Evolutionary conservation across 2,888 invertebrate genomes (phyloP).

Genomic region (Ecliptopera silaceata): DNA sequence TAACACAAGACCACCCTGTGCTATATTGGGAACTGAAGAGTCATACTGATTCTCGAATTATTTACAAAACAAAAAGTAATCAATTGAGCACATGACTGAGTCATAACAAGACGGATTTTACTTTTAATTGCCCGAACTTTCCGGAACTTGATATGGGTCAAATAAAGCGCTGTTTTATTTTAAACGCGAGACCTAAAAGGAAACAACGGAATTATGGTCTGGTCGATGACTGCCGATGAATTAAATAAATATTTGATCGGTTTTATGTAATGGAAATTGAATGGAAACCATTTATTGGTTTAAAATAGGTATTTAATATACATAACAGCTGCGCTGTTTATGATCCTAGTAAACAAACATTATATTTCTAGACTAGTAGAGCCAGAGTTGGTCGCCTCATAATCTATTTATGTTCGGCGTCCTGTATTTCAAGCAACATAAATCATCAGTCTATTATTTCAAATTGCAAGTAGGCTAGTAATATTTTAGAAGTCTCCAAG

Average conservation of each 20-base stretch:
- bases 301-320: neutral
- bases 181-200: neutral
- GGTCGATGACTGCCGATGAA: slow-evolving; percentile 2
- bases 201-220: slow-evolving; percentile 8
- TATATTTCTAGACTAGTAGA: too few relatives aligned
- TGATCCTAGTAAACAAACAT: neutral
- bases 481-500: neutral
- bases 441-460: slow-evolving; percentile 8
- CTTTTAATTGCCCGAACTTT: slow-evolving; percentile 25
- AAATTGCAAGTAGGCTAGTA: slow-evolving; percentile 9
- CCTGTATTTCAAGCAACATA: neutral
- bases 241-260: neutral
- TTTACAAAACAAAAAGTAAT: slow-evolving; percentile 1
- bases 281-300: neutral
- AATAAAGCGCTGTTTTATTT: slow-evolving; percentile 14
- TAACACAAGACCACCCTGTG: too few relatives aligned
- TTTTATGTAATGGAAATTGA: neutral
- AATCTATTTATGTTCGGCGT: neutral
- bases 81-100: slow-evolving; percentile 11
- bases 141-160: slow-evolving; percentile 34
- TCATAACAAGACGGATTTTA: slow-evolving; percentile 19
- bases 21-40: neutral
- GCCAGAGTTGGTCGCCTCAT: neutral
- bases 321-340: neutral
- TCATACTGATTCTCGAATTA: neutral